A percentile compares a stretch with the other conserved stretches of the same genome.
Conservation (phyloP, 2,888 invertebrate species). For the Ischnura elegans region DNA sequence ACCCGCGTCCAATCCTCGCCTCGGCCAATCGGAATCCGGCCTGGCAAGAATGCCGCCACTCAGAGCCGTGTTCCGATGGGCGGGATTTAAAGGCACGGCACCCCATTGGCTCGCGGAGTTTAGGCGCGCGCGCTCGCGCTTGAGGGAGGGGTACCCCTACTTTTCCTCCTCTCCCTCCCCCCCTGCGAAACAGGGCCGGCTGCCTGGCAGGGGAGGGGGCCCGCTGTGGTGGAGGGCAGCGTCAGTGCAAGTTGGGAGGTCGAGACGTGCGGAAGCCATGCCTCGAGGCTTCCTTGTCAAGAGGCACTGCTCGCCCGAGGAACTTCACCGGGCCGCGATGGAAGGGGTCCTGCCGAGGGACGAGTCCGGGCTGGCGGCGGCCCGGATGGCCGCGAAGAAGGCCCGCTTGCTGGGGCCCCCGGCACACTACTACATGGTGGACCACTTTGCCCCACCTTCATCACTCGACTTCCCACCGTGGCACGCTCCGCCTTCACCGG, state of each 20-base stretch:
- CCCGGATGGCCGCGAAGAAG: slow-evolving; percentile 46
- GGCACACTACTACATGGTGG: neutral
- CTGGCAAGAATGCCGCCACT: slow-evolving; percentile 50
- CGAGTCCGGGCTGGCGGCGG: slow-evolving; percentile 33
- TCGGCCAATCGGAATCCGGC: slow-evolving; percentile 34
- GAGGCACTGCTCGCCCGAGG: slow-evolving; percentile 54
- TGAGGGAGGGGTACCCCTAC: neutral
- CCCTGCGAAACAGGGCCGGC: neutral
- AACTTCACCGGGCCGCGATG: neutral
- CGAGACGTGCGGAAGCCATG: slow-evolving; percentile 48
- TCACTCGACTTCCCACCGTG: slow-evolving; percentile 36
- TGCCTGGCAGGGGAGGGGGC: neutral
- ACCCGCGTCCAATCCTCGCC: neutral
- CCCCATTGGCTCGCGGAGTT: slow-evolving; percentile 41
- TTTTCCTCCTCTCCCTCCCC: neutral
- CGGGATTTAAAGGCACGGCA: slow-evolving; percentile 30
- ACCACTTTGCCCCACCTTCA: neutral
- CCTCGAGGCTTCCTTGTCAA: slow-evolving; percentile 69
- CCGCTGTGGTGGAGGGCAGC: neutral
- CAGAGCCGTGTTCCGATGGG: slow-evolving; percentile 43
- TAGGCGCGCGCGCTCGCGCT: neutral
- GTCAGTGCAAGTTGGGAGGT: slow-evolving; percentile 42
- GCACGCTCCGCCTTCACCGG: slow-evolving; percentile 9
- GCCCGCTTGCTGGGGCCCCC: slow-evolving; percentile 31
- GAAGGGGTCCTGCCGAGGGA: neutral